Evolutionary conservation across 2,888 invertebrate species (phyloP).

Genomic region (Exephanes ischioxanthus): DNA sequence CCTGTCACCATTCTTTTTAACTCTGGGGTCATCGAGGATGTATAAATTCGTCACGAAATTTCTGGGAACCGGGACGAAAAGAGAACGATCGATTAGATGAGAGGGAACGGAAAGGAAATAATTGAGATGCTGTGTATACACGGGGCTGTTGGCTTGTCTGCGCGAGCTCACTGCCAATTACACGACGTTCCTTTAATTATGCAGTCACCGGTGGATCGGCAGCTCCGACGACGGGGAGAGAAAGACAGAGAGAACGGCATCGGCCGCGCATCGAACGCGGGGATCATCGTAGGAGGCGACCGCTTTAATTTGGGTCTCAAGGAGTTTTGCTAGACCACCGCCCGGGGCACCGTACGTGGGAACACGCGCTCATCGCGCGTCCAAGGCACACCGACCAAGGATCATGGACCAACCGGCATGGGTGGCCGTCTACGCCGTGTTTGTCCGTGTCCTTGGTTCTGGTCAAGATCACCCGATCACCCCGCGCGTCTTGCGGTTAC

Average conservation of each 20-base stretch:
- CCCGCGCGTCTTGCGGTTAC: conserved; percentile 65
- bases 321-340: conserved; percentile 80
- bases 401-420: conserved; percentile 76
- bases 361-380: conserved; percentile 75
- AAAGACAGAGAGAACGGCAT: conserved; percentile 57
- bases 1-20: not conserved
- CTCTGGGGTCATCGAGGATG: conserved; percentile 1
- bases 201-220: conserved; percentile 79
- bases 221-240: conserved; percentile 62
- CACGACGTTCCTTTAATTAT: conserved; percentile 83
- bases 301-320: conserved; percentile 82
- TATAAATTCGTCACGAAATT: conserved; percentile 34
- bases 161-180: conserved; percentile 77
- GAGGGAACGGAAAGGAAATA: conserved; percentile 27
- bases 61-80: conserved; percentile 35
- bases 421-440: conserved; percentile 80
- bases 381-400: conserved; percentile 57
- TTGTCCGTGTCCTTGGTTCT: conserved; percentile 80
- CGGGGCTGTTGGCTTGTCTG: conserved; percentile 33
- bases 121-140: conserved; percentile 26
- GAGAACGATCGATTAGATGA: conserved; percentile 21
- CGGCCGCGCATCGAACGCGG: conserved; percentile 69
- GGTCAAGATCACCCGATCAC: conserved; percentile 72
- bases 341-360: conserved; percentile 83
- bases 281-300: conserved; percentile 77